phyloP scores from a whole-genome alignment of 2,797 vertebrate genomes.

The Gobio occitaniae region DNA sequence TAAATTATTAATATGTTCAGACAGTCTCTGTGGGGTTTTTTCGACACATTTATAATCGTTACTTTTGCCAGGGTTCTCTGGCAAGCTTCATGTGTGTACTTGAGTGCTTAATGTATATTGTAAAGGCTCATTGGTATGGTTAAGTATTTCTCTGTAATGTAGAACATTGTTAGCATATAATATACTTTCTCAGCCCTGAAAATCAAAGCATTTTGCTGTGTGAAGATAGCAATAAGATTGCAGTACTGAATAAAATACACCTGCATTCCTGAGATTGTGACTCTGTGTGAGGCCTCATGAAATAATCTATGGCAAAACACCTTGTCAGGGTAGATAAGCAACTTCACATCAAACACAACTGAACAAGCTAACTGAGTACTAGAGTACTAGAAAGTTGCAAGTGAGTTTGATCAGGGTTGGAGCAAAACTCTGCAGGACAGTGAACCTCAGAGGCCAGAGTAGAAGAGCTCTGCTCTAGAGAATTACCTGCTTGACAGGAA shows the following conservation, averaged over 20 bases:
- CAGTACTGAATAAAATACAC: not conserved
- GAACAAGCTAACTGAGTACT: not conserved
- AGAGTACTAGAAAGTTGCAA: not conserved
- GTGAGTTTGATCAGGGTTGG: not conserved
- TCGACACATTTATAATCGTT: not conserved
- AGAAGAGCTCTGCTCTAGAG: not conserved
- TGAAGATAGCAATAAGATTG: not conserved
- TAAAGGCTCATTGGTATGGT: too few relatives aligned
- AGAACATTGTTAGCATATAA: not conserved
- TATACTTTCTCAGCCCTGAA: not conserved
- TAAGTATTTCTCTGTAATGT: too few relatives aligned
- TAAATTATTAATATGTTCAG: not conserved
- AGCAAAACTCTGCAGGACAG: not conserved
- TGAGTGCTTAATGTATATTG: too few relatives aligned
- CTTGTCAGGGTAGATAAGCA: not conserved
- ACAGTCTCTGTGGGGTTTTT: not conserved
- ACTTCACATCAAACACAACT: not conserved
- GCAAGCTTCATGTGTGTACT: not conserved
- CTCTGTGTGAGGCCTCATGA: not conserved
- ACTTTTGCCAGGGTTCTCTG: not conserved
- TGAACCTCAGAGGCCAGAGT: not conserved
- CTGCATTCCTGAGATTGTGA: not conserved
- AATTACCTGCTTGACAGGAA: constrained; percentile 88
- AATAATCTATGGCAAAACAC: not conserved
- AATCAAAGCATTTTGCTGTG: not conserved